Percentiles rank a stretch among this genome's conserved stretches.
These are phyloP conservation scores for Pogonomyrmex barbatus DNA, from an alignment of 1,140 invertebrate species.

Conservation along the genomic window DNA sequence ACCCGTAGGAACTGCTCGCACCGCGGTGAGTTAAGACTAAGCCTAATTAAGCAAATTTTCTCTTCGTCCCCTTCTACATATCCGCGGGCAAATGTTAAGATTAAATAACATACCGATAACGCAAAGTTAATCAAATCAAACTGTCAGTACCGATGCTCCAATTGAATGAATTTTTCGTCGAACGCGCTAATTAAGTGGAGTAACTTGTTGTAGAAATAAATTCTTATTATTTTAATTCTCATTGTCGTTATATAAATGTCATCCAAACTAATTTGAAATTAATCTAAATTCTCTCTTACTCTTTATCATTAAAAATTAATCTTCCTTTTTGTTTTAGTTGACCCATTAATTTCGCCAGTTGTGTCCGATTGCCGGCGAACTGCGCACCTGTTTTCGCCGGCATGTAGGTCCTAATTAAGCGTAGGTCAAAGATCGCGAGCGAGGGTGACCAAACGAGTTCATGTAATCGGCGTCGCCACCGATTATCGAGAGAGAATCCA, in stretches of 20 bases:
- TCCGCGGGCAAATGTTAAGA: background rate
- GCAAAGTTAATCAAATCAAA: constrained; percentile 17
- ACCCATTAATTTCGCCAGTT: background rate
- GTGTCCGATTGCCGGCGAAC: background rate
- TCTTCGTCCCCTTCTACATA: background rate
- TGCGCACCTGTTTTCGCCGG: constrained; percentile 40
- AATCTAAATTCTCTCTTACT: background rate
- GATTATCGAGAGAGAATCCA: constrained; percentile 66
- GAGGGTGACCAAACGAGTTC: constrained; percentile 40
- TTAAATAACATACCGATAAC: background rate
- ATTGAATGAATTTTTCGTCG: constrained; percentile 18
- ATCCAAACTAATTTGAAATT: background rate
- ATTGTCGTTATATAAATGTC: background rate
- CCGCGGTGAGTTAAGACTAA: background rate
- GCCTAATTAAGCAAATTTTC: constrained; percentile 1
- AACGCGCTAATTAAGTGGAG: background rate
- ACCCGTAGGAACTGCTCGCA: background rate
- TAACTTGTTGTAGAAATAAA: background rate
- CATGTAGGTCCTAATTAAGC: constrained; percentile 59
- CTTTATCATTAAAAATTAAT: background rate
- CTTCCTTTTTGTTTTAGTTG: background rate
- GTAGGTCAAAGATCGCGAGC: constrained; percentile 46
- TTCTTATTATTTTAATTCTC: background rate
- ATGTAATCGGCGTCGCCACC: constrained; percentile 49
- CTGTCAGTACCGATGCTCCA: background rate